These are phyloP conservation scores for Cataglyphis livida DNA, from an alignment of 2,888 invertebrate genomes.

Conservation along the genomic window DNA sequence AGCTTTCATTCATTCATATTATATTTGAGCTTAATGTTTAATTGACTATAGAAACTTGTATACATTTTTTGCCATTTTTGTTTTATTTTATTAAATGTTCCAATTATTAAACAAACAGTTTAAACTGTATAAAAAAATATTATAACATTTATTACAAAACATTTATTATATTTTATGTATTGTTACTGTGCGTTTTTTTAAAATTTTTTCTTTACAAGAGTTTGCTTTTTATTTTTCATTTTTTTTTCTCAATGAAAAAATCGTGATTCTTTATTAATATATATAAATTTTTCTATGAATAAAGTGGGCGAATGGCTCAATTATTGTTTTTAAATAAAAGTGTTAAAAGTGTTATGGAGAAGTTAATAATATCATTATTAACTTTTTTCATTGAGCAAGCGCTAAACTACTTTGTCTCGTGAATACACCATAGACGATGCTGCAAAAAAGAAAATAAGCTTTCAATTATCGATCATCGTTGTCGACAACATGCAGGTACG, in stretches of 20 bases:
- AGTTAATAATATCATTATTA: slow-evolving; percentile 46
- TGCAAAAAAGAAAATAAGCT: neutral
- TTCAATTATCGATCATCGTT: slow-evolving; percentile 41
- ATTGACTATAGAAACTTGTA: neutral
- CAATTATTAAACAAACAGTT: neutral
- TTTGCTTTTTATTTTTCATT: neutral
- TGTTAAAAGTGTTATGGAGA: slow-evolving; percentile 28
- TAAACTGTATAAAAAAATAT: neutral
- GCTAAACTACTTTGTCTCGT: slow-evolving; percentile 11
- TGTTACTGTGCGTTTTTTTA: neutral
- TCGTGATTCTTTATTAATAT: neutral
- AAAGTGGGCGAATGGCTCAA: neutral
- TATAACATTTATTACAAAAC: neutral
- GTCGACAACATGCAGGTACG: slow-evolving; percentile 8
- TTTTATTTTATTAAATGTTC: neutral
- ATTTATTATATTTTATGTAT: neutral
- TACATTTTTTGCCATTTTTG: neutral
- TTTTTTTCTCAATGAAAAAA: neutral
- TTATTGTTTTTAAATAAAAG: slow-evolving; percentile 36
- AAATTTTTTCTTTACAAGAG: neutral
- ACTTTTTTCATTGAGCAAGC: slow-evolving; percentile 39
- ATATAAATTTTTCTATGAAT: neutral
- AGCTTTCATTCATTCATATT: neutral
- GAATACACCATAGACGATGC: slow-evolving; percentile 6
- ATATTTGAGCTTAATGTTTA: neutral